A percentile compares a stretch with the other conserved stretches of the same genome.
These are phyloP conservation scores for Odontomyia ornata DNA, from an alignment of 2,888 invertebrate genomes.

Conservation along the genomic window DNA sequence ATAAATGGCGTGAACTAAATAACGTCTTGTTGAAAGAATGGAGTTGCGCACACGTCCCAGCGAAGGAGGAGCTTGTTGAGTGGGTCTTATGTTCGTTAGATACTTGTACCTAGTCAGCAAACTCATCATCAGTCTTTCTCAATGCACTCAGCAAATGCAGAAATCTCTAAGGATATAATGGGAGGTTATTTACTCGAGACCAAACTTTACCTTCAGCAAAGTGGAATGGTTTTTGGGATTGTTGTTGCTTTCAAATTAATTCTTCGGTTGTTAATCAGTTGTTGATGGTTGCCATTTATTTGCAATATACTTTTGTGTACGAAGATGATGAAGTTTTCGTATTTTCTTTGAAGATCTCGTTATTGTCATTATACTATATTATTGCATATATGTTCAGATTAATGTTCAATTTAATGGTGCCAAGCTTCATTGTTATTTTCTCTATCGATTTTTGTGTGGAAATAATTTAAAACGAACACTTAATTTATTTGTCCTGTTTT, in stretches of 20 bases:
- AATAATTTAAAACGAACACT: not conserved
- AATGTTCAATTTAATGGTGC: not conserved
- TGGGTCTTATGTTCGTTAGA: no score
- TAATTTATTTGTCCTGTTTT: not conserved
- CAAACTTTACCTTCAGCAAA: not conserved
- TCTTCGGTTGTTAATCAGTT: conserved; percentile 49
- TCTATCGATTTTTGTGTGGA: not conserved
- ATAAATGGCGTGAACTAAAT: conserved; percentile 1
- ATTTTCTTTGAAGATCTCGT: not conserved
- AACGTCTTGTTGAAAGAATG: not conserved
- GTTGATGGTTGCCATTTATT: conserved; percentile 49
- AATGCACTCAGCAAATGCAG: no score
- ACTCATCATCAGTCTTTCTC: no score
- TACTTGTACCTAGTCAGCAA: no score
- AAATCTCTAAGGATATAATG: not conserved
- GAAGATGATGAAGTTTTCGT: not conserved
- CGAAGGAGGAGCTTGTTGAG: not conserved
- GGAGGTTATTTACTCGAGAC: not conserved
- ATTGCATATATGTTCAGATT: not conserved
- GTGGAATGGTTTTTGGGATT: not conserved
- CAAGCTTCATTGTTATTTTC: not conserved
- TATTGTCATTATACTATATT: not conserved
- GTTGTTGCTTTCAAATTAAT: conserved; percentile 48
- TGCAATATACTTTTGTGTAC: conserved; percentile 19
- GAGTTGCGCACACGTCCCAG: conserved; percentile 10